A percentile compares a stretch with the other conserved stretches of the same genome.
phyloP scores from a whole-genome alignment of 2,797 vertebrate genomes.

The Poecile montanus region DNA sequence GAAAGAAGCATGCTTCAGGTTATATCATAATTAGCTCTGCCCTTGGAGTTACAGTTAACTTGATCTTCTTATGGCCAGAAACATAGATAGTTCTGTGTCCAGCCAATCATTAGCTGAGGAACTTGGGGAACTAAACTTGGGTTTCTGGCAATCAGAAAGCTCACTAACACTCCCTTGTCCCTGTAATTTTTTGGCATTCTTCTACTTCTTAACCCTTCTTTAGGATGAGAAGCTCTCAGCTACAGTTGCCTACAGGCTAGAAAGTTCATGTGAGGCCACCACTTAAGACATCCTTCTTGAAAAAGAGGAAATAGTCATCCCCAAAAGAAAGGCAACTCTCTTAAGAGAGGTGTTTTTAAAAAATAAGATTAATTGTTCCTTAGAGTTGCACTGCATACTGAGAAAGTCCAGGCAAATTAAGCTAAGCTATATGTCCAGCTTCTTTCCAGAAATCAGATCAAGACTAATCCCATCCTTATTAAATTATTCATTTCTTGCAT shows the following conservation, averaged over 20 bases:
- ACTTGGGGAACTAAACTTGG: background rate
- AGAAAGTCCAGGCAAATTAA: background rate
- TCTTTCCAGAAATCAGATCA: background rate
- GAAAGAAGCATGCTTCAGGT: background rate
- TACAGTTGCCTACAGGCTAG: background rate
- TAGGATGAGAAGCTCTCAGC: background rate
- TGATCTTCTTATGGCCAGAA: background rate
- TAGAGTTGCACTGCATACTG: background rate
- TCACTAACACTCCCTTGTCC: background rate
- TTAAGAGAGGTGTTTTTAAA: background rate
- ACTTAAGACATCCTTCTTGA: background rate
- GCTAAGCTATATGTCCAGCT: background rate
- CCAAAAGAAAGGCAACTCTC: background rate
- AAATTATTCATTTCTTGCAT: background rate
- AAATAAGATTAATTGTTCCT: background rate
- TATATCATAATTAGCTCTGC: background rate
- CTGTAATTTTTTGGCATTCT: background rate
- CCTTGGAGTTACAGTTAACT: background rate
- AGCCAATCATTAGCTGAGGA: background rate
- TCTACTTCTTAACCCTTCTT: background rate
- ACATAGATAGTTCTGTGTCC: background rate
- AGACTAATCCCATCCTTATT: background rate
- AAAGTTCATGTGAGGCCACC: background rate
- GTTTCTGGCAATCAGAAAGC: background rate
- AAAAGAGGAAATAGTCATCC: background rate